Evolutionary conservation across 1,140 invertebrate species (phyloP).

Genomic region (Drosophila bocki): DNA sequence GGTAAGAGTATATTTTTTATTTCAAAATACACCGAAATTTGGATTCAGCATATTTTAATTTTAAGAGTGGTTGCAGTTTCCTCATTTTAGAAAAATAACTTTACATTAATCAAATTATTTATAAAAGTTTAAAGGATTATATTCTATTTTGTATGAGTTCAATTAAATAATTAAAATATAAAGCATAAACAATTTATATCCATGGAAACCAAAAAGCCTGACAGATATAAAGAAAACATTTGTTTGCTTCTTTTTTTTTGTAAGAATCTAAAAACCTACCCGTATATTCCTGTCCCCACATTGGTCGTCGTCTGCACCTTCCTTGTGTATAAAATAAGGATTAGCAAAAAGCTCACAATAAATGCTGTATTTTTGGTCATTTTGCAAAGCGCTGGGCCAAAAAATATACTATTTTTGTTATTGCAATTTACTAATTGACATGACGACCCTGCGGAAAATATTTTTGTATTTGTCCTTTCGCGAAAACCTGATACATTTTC

Average conservation of each 20-base stretch:
- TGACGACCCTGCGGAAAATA: slow-evolving; percentile 25
- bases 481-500: slow-evolving; percentile 42
- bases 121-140: neutral
- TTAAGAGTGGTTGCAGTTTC: no score
- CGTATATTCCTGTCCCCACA: slow-evolving; percentile 35
- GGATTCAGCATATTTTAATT: no score
- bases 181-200: neutral
- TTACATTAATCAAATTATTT: neutral
- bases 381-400: slow-evolving; percentile 6
- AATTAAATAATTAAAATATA: neutral
- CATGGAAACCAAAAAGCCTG: neutral
- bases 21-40: neutral
- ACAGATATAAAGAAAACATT: neutral
- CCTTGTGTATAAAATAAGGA: slow-evolving; percentile 1
- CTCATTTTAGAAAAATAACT: neutral
- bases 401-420: slow-evolving; percentile 8
- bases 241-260: neutral
- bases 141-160: neutral
- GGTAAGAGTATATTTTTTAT: neutral
- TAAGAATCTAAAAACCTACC: slow-evolving; percentile 27
- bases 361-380: slow-evolving; percentile 20
- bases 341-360: slow-evolving; percentile 5
- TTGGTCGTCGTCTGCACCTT: slow-evolving; percentile 13
- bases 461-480: slow-evolving; percentile 41
- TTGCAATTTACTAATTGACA: slow-evolving; percentile 30